phyloP scores from a whole-genome alignment of 2,888 invertebrate species.

The Eupithecia pulchellata region DNA sequence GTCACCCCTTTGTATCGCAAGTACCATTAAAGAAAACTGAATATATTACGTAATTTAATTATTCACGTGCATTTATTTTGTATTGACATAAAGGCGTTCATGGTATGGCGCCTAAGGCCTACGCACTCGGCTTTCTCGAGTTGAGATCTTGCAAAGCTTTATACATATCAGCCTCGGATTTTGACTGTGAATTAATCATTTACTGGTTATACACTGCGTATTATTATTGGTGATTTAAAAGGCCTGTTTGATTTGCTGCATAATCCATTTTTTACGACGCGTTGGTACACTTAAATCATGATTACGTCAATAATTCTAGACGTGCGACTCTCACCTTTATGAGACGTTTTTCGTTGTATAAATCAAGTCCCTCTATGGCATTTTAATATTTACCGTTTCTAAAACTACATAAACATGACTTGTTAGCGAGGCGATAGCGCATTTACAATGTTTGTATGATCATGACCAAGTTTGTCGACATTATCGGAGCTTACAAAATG shows the following conservation, averaged over 20 bases:
- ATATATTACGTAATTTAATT: too few relatives aligned
- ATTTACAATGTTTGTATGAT: conserved; percentile 19
- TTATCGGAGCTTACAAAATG: conserved; percentile 28
- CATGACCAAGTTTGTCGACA: conserved; percentile 20
- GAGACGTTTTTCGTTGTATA: neutral
- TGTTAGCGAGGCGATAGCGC: conserved; percentile 12
- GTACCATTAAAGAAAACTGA: too few relatives aligned
- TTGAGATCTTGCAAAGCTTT: neutral
- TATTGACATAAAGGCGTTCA: too few relatives aligned
- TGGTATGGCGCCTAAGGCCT: conserved; percentile 39
- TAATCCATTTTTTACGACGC: neutral
- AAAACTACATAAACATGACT: conserved; percentile 5
- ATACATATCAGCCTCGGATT: neutral
- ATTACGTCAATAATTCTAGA: neutral
- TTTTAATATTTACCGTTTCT: conserved; percentile 8
- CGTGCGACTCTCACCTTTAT: neutral
- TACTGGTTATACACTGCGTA: too few relatives aligned
- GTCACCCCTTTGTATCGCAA: too few relatives aligned
- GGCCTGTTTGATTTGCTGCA: neutral
- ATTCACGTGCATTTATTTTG: too few relatives aligned
- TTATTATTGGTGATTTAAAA: too few relatives aligned
- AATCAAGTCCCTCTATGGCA: conserved; percentile 4
- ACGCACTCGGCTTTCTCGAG: conserved; percentile 20
- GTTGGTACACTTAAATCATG: neutral
- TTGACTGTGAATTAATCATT: too few relatives aligned